Evolutionary conservation across 2,113 vertebrate genomes (phyloP).

Genomic region (Xenus cinereus): DNA sequence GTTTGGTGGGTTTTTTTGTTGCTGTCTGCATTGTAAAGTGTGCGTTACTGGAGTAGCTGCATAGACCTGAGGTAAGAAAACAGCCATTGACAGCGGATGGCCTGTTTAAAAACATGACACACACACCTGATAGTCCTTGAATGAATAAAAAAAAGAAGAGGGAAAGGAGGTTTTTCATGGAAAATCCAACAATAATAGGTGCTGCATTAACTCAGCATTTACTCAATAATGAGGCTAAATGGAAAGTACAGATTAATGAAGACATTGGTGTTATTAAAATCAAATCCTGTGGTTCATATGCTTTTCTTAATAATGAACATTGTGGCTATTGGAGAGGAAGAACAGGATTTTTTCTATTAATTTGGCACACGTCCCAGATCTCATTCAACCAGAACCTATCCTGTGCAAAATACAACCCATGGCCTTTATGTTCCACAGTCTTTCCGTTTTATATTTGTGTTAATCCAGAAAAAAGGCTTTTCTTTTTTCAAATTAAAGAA

Average conservation of each 20-base stretch:
- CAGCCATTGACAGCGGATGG: constrained; percentile 53
- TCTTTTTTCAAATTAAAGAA: constrained; percentile 47
- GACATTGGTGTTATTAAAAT: constrained; percentile 93
- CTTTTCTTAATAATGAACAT: constrained; percentile 91
- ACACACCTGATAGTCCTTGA: constrained; percentile 82
- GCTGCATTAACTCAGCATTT: constrained; percentile 79
- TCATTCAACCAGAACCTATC: constrained; percentile 95
- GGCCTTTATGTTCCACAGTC: constrained; percentile 82
- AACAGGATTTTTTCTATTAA: constrained; percentile 90
- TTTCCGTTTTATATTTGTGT: constrained; percentile 75
- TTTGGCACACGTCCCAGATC: constrained; percentile 95
- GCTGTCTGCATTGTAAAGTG: neutral
- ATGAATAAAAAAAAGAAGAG: constrained; percentile 69
- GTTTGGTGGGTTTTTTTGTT: neutral
- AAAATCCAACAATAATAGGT: constrained; percentile 77
- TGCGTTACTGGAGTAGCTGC: neutral
- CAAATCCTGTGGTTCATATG: constrained; percentile 89
- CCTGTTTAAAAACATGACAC: constrained; percentile 73
- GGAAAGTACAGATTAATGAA: constrained; percentile 87
- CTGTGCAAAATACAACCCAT: constrained; percentile 83
- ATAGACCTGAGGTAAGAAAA: constrained; percentile 62
- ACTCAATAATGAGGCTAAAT: constrained; percentile 82
- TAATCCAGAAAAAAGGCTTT: constrained; percentile 65
- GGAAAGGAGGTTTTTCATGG: constrained; percentile 70
- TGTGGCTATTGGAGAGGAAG: constrained; percentile 87